Evolutionary conservation across 2,888 invertebrate genomes (phyloP).

Genomic region (Steinernema scapterisci): DNA sequence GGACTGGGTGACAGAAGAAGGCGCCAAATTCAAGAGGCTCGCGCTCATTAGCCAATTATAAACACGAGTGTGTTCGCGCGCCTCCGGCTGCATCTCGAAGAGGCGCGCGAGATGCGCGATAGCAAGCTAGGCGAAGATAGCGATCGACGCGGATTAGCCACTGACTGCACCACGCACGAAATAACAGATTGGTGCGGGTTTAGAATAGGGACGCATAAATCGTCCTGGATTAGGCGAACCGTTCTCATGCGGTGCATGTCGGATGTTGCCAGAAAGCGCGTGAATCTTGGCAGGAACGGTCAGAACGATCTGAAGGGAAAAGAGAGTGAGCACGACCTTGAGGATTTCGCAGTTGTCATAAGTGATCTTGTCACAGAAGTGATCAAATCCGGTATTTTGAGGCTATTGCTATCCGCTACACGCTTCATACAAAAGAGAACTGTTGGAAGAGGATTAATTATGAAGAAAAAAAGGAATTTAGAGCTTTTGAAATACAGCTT

Average conservation of each 20-base stretch:
- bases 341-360: neutral
- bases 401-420: too few species aligned
- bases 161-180: constrained; percentile 17
- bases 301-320: too few species aligned
- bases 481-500: too few species aligned
- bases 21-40: neutral
- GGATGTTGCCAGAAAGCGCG: too few species aligned
- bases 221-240: constrained; percentile 21
- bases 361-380: constrained; percentile 6
- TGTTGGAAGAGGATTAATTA: too few species aligned
- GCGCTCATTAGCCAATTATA: constrained; percentile 32
- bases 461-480: too few species aligned
- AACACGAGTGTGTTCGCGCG: neutral
- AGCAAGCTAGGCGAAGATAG: neutral
- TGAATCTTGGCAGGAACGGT: too few species aligned
- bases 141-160: constrained; percentile 25
- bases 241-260: neutral
- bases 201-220: constrained; percentile 26
- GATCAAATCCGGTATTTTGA: neutral
- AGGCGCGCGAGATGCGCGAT: constrained; percentile 24
- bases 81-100: constrained; percentile 5
- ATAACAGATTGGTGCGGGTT: constrained; percentile 30
- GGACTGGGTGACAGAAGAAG: neutral
- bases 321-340: neutral
- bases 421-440: too few species aligned